Conservation (phyloP, 2,888 invertebrate species). For the Drosophila setosimentum region DNA sequence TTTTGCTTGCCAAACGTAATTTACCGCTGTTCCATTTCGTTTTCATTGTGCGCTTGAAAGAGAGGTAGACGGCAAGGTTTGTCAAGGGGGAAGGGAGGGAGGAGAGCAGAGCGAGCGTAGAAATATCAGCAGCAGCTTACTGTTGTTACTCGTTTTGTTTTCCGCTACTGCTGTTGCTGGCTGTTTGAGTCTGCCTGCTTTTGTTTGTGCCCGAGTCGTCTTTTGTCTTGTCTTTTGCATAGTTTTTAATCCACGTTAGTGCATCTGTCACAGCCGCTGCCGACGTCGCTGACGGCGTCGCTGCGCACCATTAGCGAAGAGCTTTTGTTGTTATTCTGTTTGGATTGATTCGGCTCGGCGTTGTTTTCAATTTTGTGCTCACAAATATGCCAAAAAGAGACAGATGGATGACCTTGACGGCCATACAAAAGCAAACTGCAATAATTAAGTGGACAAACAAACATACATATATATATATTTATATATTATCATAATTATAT, state of each 20-base stretch:
- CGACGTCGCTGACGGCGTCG: constrained; percentile 17
- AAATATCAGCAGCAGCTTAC: constrained; percentile 20
- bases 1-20: constrained; percentile 36
- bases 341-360: constrained; percentile 1
- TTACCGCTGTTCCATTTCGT: constrained; percentile 54
- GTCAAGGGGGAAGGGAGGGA: neutral
- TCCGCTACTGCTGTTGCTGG: constrained; percentile 15
- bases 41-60: constrained; percentile 36
- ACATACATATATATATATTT: neutral
- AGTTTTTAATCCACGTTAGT: constrained; percentile 63
- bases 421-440: constrained; percentile 13
- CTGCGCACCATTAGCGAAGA: constrained; percentile 42
- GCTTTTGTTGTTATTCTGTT: constrained; percentile 33
- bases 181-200: constrained; percentile 25
- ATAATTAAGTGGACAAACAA: constrained; percentile 17
- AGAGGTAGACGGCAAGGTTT: constrained; percentile 1
- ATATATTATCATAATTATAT: neutral
- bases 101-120: constrained; percentile 1
- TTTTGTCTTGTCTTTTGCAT: constrained; percentile 48
- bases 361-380: constrained; percentile 33
- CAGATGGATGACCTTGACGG: constrained; percentile 42
- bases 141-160: constrained; percentile 26
- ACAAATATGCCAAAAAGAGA: constrained; percentile 45
- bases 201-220: constrained; percentile 29
- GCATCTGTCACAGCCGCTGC: constrained; percentile 52